A percentile compares a stretch with the other conserved stretches of the same genome.
phyloP scores from a whole-genome alignment of 2,888 invertebrate species.

The Tortrix viridana region DNA sequence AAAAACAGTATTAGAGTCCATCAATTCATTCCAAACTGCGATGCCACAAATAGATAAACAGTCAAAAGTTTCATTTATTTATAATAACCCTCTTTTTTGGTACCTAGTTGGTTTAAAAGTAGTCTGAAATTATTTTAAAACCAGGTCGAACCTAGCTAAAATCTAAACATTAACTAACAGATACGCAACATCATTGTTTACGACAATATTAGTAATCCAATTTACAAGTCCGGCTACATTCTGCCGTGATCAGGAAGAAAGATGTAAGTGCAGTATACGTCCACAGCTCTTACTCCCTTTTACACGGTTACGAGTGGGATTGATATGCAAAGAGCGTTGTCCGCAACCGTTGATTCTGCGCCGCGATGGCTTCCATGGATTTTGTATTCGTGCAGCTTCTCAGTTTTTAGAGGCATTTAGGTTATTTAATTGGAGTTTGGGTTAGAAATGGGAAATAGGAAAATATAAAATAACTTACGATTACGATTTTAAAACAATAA shows the following conservation, averaged over 20 bases:
- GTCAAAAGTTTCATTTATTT: too few relatives aligned
- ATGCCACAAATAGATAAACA: too few relatives aligned
- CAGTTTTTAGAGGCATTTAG: slow-evolving; percentile 8
- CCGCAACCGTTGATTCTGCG: slow-evolving; percentile 30
- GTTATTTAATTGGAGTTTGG: not conserved
- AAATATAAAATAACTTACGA: not conserved
- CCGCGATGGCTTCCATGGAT: slow-evolving; percentile 29
- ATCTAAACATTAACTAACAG: too few relatives aligned
- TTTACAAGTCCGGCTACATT: slow-evolving; percentile 14
- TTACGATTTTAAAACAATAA: too few relatives aligned
- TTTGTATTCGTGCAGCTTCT: slow-evolving; percentile 29
- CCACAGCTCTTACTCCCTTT: slow-evolving; percentile 10
- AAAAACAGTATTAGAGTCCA: too few relatives aligned
- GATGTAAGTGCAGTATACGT: not conserved
- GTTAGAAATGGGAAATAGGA: too few relatives aligned
- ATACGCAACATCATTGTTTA: slow-evolving; percentile 16
- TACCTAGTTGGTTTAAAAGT: too few relatives aligned
- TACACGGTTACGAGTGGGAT: not conserved
- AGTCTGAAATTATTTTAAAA: too few relatives aligned
- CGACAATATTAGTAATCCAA: slow-evolving; percentile 25
- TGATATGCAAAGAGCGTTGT: slow-evolving; percentile 35
- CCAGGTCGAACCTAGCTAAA: too few relatives aligned
- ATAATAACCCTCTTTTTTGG: too few relatives aligned
- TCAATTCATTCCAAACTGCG: too few relatives aligned
- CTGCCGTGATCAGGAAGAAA: not conserved